These are phyloP conservation scores for Caenorhabditis sulstoni DNA, from an alignment of 2,888 invertebrate species.

Conservation along the genomic window DNA sequence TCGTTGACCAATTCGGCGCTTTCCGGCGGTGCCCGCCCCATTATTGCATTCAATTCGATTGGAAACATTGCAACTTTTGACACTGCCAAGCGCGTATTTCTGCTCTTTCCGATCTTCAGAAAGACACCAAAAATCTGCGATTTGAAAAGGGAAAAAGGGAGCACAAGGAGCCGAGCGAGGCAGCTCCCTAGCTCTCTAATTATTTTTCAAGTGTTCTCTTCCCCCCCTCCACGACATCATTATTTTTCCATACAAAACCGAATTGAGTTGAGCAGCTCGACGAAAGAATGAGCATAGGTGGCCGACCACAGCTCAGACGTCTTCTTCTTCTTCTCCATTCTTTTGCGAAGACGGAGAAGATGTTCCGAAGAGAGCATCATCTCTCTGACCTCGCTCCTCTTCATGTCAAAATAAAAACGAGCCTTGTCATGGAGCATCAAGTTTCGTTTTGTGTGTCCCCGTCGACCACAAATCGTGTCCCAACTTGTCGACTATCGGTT, in stretches of 20 bases:
- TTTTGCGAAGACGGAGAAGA: constrained; percentile 8
- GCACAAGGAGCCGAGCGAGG: no score
- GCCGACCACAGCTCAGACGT: constrained; percentile 48
- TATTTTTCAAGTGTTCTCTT: constrained; percentile 55
- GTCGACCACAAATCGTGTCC: constrained; percentile 48
- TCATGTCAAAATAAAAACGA: constrained; percentile 15
- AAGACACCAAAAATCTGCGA: constrained; percentile 26
- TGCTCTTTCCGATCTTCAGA: constrained; percentile 34
- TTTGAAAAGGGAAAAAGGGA: background rate
- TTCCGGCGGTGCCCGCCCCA: background rate
- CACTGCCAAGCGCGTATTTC: constrained; percentile 20
- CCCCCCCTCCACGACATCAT: constrained; percentile 26
- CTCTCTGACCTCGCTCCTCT: constrained; percentile 7
- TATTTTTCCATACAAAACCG: constrained; percentile 45
- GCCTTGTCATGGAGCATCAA: constrained; percentile 16
- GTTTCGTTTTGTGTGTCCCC: constrained; percentile 18
- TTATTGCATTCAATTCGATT: constrained; percentile 53
- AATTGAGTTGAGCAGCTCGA: constrained; percentile 9
- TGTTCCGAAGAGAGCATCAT: constrained; percentile 15
- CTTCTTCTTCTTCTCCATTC: constrained; percentile 6
- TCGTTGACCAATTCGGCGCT: constrained; percentile 35
- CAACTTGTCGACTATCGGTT: constrained; percentile 13
- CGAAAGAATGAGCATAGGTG: constrained; percentile 46
- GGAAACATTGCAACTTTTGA: constrained; percentile 48
- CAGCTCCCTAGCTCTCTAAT: constrained; percentile 18